These are phyloP conservation scores for Harpagoxenus sublaevis DNA, from an alignment of 2,888 invertebrate genomes.

Conservation along the genomic window DNA sequence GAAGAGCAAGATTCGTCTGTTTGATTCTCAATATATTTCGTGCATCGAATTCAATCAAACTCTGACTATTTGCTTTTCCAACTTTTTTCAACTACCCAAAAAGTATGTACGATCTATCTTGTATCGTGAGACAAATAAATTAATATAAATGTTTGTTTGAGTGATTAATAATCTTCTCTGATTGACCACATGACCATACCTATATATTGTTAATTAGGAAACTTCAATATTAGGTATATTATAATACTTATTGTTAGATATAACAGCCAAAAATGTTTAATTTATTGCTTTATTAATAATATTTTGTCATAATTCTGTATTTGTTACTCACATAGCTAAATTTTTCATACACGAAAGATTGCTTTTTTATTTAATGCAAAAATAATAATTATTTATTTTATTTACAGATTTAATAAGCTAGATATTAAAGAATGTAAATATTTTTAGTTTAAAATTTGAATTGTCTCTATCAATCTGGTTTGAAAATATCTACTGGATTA, in stretches of 20 bases:
- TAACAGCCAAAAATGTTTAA: background rate
- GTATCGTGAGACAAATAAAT: slow-evolving; percentile 82
- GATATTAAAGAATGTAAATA: background rate
- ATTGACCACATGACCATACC: background rate
- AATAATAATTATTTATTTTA: background rate
- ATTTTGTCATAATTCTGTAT: background rate
- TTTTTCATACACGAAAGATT: background rate
- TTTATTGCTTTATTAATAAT: background rate
- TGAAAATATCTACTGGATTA: background rate
- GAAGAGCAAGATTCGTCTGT: slow-evolving; percentile 62
- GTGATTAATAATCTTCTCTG: slow-evolving; percentile 4
- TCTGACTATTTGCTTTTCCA: slow-evolving; percentile 79
- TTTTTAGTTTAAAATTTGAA: background rate
- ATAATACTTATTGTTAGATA: background rate
- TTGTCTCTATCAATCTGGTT: background rate
- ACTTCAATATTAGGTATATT: background rate
- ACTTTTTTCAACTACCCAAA: slow-evolving; percentile 80
- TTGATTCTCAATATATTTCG: slow-evolving; percentile 74
- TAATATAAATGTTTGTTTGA: slow-evolving; percentile 78
- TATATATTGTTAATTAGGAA: slow-evolving; percentile 2
- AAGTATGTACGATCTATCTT: slow-evolving; percentile 80
- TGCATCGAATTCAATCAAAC: slow-evolving; percentile 79
- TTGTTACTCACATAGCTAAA: background rate
- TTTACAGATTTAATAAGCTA: background rate
- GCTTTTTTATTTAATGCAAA: background rate